Percentiles rank a stretch among this genome's conserved stretches.
Evolutionary conservation across 2,113 vertebrate genomes (phyloP).

Genomic region (Aldabrachelys gigantea): DNA sequence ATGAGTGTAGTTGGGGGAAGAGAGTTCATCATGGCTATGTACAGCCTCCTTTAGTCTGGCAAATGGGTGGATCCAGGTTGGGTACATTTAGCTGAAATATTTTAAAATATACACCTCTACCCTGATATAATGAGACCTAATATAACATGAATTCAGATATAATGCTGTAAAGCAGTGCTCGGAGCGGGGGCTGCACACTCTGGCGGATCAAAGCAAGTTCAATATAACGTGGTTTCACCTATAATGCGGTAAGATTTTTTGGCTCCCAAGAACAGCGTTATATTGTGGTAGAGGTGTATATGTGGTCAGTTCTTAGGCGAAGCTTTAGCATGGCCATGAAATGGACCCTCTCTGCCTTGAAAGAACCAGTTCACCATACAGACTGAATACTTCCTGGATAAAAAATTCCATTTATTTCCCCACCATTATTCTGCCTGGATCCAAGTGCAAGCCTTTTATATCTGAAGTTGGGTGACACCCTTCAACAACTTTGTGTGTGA

Average conservation of each 20-base stretch:
- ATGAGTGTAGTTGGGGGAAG: neutral
- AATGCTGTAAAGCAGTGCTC: too few relatives aligned
- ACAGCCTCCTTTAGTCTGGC: neutral
- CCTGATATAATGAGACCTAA: too few relatives aligned
- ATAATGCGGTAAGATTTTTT: too few relatives aligned
- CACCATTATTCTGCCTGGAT: neutral
- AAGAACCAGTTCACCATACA: neutral
- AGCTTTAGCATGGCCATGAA: rapidly evolving
- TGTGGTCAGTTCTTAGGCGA: rapidly evolving
- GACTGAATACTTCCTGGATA: neutral
- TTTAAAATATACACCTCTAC: neutral
- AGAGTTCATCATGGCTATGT: rapidly evolving
- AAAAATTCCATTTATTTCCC: neutral
- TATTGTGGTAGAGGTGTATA: too few relatives aligned
- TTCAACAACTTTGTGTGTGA: rapidly evolving
- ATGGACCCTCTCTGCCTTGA: neutral
- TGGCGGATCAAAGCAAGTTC: too few relatives aligned
- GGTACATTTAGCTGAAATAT: neutral
- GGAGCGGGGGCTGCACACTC: too few relatives aligned
- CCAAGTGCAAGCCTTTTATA: neutral
- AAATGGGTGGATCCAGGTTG: rapidly evolving
- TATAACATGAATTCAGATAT: too few relatives aligned
- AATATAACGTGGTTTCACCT: too few relatives aligned
- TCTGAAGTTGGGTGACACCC: neutral
- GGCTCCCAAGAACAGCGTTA: too few relatives aligned